Evolutionary conservation across 2,797 vertebrate genomes (phyloP).

Genomic region (Esox masquinongy): DNA sequence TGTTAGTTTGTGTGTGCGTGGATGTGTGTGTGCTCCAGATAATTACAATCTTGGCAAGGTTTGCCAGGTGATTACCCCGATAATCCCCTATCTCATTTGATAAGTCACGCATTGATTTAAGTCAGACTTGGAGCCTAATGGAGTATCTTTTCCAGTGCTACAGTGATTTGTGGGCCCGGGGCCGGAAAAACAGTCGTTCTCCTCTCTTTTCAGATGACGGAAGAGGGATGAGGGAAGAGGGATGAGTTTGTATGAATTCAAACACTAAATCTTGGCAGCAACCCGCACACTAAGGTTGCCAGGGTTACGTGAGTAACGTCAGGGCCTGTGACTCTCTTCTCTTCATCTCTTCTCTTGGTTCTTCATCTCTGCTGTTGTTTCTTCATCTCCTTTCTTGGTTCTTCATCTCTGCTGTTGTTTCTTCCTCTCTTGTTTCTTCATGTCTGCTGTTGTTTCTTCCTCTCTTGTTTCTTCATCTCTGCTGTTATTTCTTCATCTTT

Average conservation of each 20-base stretch:
- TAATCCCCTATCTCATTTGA: slow-evolving; percentile 82
- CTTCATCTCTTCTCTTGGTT: no score
- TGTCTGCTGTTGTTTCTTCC: no score
- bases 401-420: no score
- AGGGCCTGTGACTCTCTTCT: slow-evolving; percentile 30
- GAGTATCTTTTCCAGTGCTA: slow-evolving; percentile 73
- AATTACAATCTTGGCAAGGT: slow-evolving; percentile 78
- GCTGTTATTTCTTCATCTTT: no score
- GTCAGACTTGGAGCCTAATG: slow-evolving; percentile 75
- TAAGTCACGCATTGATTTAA: slow-evolving; percentile 80
- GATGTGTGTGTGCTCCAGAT: slow-evolving; percentile 64
- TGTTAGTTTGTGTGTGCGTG: neutral
- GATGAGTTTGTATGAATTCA: slow-evolving; percentile 55
- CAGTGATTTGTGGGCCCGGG: slow-evolving; percentile 72
- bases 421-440: no score
- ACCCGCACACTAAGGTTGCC: slow-evolving; percentile 45
- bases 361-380: no score
- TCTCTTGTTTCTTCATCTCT: no score
- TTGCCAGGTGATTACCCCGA: slow-evolving; percentile 78
- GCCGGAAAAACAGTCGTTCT: slow-evolving; percentile 69
- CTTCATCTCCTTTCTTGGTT: no score
- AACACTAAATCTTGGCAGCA: slow-evolving; percentile 61
- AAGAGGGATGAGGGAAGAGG: slow-evolving; percentile 45
- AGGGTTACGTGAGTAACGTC: neutral
- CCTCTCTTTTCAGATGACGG: slow-evolving; percentile 24